A percentile compares a stretch with the other conserved stretches of the same genome.
phyloP scores from a whole-genome alignment of 2,797 vertebrate species.

The Diplodus puntazzo region DNA sequence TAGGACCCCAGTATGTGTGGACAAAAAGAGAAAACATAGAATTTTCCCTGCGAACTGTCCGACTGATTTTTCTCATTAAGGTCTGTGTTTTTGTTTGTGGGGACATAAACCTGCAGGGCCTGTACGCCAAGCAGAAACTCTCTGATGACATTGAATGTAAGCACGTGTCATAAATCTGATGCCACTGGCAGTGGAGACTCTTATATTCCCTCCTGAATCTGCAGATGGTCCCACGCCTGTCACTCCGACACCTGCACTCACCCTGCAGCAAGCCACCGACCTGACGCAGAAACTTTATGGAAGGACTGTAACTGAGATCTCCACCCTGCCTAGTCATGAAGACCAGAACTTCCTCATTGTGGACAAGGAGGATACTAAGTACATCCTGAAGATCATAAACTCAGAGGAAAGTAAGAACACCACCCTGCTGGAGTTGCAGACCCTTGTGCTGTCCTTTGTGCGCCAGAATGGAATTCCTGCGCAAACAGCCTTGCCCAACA shows the following conservation, averaged over 20 bases:
- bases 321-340: constrained; percentile 86
- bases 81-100: too few relatives aligned
- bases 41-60: too few relatives aligned
- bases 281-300: constrained; percentile 83
- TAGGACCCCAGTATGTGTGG: too few relatives aligned
- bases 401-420: constrained; percentile 77
- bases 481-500: constrained; percentile 66
- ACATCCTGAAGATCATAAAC: constrained; percentile 89
- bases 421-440: constrained; percentile 84
- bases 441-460: constrained; percentile 84
- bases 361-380: constrained; percentile 65
- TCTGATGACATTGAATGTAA: too few relatives aligned
- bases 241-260: constrained; percentile 77
- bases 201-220: too few relatives aligned
- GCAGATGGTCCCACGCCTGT: constrained; percentile 12
- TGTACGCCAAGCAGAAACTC: too few relatives aligned
- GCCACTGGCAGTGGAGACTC: too few relatives aligned
- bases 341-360: constrained; percentile 89
- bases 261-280: constrained; percentile 72
- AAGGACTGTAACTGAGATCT: constrained; percentile 73
- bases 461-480: constrained; percentile 82
- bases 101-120: too few relatives aligned
- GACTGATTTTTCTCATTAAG: too few relatives aligned
- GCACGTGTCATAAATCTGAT: too few relatives aligned
- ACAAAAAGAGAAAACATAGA: too few relatives aligned